Percentiles rank a stretch among this genome's conserved stretches.
Conservation (phyloP, 2,113 vertebrate species). For the Daubentonia madagascariensis region DNA sequence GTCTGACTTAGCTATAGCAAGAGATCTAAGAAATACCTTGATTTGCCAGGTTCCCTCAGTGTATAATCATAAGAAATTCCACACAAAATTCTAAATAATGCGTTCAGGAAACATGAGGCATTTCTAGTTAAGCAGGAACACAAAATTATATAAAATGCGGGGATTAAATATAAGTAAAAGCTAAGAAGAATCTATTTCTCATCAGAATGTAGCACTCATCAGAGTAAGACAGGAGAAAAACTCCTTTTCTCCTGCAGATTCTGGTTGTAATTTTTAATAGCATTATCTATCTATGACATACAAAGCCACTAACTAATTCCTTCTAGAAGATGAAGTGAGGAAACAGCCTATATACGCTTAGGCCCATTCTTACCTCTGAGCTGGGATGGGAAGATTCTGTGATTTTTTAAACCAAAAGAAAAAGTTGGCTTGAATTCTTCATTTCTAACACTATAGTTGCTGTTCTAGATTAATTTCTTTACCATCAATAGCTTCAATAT, state of each 20-base stretch:
- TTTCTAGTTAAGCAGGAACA: not conserved
- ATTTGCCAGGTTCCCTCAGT: not conserved
- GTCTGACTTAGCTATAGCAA: not conserved
- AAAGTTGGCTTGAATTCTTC: constrained; percentile 18
- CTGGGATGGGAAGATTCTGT: not conserved
- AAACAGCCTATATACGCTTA: not conserved
- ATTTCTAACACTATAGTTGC: not conserved
- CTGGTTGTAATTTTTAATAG: not conserved
- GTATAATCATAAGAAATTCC: not conserved
- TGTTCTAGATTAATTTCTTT: constrained; percentile 39
- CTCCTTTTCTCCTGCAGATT: not conserved
- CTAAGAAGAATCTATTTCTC: not conserved
- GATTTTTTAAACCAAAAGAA: not conserved
- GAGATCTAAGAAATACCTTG: not conserved
- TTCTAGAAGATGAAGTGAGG: constrained; percentile 11
- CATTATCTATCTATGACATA: not conserved
- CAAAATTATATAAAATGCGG: not conserved
- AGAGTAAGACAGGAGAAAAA: not conserved
- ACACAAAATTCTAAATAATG: not conserved
- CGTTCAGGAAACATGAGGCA: not conserved
- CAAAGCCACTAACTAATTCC: not conserved
- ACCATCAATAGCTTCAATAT: constrained; percentile 10
- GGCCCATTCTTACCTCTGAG: not conserved
- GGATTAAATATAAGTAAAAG: not conserved
- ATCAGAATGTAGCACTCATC: not conserved